These are phyloP conservation scores for Chironomus tentans DNA, from an alignment of 2,888 invertebrate species.

Conservation along the genomic window DNA sequence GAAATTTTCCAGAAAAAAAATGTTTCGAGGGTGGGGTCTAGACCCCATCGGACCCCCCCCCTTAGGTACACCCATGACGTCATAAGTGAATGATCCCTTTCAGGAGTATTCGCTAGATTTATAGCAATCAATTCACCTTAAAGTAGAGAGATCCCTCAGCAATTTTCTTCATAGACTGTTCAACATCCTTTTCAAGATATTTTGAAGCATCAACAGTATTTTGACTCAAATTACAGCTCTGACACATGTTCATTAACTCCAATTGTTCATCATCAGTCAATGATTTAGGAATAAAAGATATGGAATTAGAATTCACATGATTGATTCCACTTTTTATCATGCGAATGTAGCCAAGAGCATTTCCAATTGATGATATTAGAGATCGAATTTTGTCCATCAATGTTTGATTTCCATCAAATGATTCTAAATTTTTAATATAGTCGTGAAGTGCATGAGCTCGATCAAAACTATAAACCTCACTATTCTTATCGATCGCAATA, in stretches of 20 bases:
- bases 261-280: slow-evolving; percentile 53
- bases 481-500: slow-evolving; percentile 45
- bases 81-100: too few species aligned
- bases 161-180: slow-evolving; percentile 71
- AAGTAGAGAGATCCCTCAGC: slow-evolving; percentile 84
- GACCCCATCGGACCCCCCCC: too few species aligned
- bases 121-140: slow-evolving; percentile 42
- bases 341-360: slow-evolving; percentile 92
- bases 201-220: slow-evolving; percentile 55
- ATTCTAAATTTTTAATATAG: slow-evolving; percentile 77
- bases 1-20: too few species aligned
- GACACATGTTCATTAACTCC: slow-evolving; percentile 54
- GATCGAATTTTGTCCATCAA: slow-evolving; percentile 89
- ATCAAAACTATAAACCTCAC: slow-evolving; percentile 71
- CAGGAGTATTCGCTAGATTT: not conserved
- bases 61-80: too few species aligned
- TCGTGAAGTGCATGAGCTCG: slow-evolving; percentile 89
- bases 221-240: slow-evolving; percentile 33
- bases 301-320: slow-evolving; percentile 84
- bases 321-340: slow-evolving; percentile 89
- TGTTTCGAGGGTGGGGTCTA: too few species aligned
- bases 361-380: slow-evolving; percentile 52
- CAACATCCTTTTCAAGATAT: slow-evolving; percentile 68
- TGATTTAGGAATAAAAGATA: slow-evolving; percentile 66
- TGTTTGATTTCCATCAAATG: slow-evolving; percentile 70